phyloP scores from a whole-genome alignment of 2,113 vertebrate genomes.

The Parus major region DNA sequence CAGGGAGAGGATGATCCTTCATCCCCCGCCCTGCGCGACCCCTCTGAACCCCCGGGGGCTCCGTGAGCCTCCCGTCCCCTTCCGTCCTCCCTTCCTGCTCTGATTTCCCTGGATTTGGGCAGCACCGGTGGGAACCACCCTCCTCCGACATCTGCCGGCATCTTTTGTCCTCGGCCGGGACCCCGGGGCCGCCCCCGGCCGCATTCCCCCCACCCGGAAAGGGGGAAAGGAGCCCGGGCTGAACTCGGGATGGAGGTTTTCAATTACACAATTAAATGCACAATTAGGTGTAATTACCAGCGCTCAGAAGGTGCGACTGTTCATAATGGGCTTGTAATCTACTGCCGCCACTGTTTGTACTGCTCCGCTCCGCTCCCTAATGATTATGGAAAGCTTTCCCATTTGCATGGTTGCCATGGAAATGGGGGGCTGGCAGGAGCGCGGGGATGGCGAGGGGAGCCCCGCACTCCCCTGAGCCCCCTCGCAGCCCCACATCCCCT shows the following conservation, averaged over 20 bases:
- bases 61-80: not conserved
- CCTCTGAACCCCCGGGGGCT: accelerated
- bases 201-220: accelerated
- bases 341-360: conserved; percentile 79
- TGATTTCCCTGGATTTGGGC: not conserved
- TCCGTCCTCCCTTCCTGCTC: not conserved
- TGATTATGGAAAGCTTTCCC: conserved; percentile 76
- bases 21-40: not conserved
- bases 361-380: conserved; percentile 69
- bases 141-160: not conserved
- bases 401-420: conserved; percentile 79
- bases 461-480: not conserved
- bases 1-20: not conserved
- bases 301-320: conserved; percentile 73
- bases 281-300: conserved; percentile 83
- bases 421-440: conserved; percentile 59
- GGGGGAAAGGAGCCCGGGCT: conserved; percentile 30
- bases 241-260: conserved; percentile 73
- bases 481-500: not conserved
- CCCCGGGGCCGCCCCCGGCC: not conserved
- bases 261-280: conserved; percentile 85
- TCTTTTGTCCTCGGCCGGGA: not conserved
- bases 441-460: not conserved
- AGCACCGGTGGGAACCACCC: accelerated
- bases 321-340: conserved; percentile 81